A percentile compares a stretch with the other conserved stretches of the same genome.
These are phyloP conservation scores for Penaeus indicus DNA, from an alignment of 1,140 invertebrate species.

Conservation along the genomic window DNA sequence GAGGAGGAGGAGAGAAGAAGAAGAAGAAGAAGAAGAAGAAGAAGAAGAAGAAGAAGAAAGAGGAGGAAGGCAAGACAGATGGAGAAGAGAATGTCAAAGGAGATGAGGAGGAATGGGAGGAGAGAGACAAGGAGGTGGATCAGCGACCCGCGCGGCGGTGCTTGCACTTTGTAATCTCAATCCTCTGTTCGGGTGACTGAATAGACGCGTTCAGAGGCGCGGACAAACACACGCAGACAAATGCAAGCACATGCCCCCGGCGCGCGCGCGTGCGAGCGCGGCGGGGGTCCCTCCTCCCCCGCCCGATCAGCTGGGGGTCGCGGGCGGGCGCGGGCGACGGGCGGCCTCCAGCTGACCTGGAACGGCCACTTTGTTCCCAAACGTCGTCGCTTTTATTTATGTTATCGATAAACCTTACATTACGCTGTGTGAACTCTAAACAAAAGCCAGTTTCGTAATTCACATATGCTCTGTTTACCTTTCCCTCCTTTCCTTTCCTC, in stretches of 20 bases:
- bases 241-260: conserved; percentile 9
- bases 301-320: too few relatives aligned
- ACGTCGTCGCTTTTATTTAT: too few relatives aligned
- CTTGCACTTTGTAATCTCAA: too few relatives aligned
- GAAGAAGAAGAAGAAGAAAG: background rate
- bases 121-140: background rate
- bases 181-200: background rate
- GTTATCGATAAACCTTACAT: too few relatives aligned
- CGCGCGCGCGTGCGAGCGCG: too few relatives aligned
- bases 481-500: background rate
- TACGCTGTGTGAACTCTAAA: too few relatives aligned
- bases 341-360: too few relatives aligned
- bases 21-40: background rate
- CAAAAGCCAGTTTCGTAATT: background rate
- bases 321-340: too few relatives aligned
- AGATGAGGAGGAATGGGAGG: background rate
- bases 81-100: background rate
- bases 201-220: background rate
- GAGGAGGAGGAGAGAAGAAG: background rate
- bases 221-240: conserved; percentile 14
- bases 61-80: background rate
- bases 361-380: too few relatives aligned
- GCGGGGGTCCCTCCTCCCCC: too few relatives aligned
- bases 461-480: background rate
- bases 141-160: background rate